phyloP scores from a whole-genome alignment of 2,888 invertebrate species.

The Tiliacea citrago region DNA sequence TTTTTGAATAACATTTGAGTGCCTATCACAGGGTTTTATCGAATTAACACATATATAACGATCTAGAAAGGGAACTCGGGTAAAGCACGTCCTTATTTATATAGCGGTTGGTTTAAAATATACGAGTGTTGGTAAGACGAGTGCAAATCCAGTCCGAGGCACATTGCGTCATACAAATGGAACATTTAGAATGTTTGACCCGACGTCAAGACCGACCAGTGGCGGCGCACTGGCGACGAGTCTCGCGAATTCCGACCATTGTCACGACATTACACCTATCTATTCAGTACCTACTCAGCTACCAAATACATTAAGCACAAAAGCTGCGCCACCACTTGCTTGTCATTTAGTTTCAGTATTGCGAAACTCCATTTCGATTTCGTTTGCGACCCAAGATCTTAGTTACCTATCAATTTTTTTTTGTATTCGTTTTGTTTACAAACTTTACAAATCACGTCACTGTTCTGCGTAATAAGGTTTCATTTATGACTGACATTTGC shows the following conservation, averaged over 20 bases:
- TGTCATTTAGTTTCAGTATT: conserved; percentile 74
- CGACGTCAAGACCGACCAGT: conserved; percentile 74
- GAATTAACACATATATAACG: conserved; percentile 12
- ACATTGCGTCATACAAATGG: conserved; percentile 86
- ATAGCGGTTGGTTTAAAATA: conserved; percentile 64
- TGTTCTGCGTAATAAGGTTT: conserved; percentile 47
- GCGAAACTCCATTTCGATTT: conserved; percentile 67
- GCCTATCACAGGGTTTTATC: not conserved
- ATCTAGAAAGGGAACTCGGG: conserved; percentile 30
- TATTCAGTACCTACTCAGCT: conserved; percentile 67
- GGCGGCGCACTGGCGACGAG: conserved; percentile 73
- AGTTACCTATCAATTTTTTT: conserved; percentile 47
- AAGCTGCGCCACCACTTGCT: conserved; percentile 71
- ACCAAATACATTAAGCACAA: conserved; percentile 68
- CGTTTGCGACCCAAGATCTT: conserved; percentile 60
- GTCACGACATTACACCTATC: conserved; percentile 80
- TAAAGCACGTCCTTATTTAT: conserved; percentile 58
- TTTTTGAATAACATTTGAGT: not conserved
- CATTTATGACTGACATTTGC: conserved; percentile 52
- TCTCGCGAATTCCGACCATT: conserved; percentile 79
- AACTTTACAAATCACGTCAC: conserved; percentile 52
- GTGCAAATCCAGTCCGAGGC: conserved; percentile 86
- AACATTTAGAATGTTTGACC: conserved; percentile 89
- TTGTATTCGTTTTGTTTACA: conserved; percentile 49
- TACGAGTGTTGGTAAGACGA: conserved; percentile 82